These are phyloP conservation scores for Netelia virgata DNA, from an alignment of 2,888 invertebrate genomes.

Conservation along the genomic window DNA sequence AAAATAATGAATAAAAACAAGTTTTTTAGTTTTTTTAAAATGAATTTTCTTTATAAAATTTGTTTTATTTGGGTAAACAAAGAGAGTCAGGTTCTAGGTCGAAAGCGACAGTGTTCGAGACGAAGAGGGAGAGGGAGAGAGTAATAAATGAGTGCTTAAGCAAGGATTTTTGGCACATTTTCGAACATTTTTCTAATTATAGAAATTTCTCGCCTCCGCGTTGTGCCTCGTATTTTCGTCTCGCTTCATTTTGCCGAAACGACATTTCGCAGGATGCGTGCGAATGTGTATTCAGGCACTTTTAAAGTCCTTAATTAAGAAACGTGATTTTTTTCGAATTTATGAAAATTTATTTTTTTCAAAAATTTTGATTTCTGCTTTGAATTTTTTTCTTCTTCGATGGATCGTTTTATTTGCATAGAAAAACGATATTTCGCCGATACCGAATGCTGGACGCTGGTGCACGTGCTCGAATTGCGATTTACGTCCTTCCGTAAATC, in stretches of 20 bases:
- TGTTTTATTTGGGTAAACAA: neutral
- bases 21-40: too few species aligned
- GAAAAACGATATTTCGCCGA: too few species aligned
- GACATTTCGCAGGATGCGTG: neutral
- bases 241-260: slow-evolving; percentile 20
- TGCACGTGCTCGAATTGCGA: too few species aligned
- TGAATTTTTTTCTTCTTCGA: too few species aligned
- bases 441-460: too few species aligned
- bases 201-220: slow-evolving; percentile 50
- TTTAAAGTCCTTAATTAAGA: neutral
- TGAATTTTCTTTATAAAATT: neutral
- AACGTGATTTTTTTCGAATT: too few species aligned
- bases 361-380: neutral
- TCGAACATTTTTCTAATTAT: slow-evolving; percentile 53
- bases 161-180: slow-evolving; percentile 64
- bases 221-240: slow-evolving; percentile 48
- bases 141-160: slow-evolving; percentile 20
- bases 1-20: too few species aligned
- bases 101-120: slow-evolving; percentile 38
- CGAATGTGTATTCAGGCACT: neutral
- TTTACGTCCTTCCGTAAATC: too few species aligned
- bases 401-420: too few species aligned
- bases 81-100: neutral
- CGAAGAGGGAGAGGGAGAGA: neutral
- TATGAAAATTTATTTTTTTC: neutral